These are phyloP conservation scores for Temnopleurus reevesii DNA, from an alignment of 53 echinoderm and acorn worm genomes.

Conservation along the genomic window DNA sequence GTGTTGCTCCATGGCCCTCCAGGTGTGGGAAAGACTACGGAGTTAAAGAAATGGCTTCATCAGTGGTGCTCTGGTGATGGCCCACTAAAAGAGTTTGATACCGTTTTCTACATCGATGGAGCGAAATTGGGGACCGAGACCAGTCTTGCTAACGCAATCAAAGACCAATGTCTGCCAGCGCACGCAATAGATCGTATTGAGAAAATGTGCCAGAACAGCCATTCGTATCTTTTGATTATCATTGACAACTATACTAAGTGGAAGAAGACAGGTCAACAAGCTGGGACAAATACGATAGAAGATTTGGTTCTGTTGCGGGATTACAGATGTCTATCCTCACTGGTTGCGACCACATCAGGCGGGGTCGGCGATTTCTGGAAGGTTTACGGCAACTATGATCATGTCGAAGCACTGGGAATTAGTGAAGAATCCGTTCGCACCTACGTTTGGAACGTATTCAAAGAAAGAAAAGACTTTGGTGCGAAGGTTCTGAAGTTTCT, in stretches of 20 bases:
- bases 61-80: not conserved
- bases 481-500: not conserved
- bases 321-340: not conserved
- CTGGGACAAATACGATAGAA: not conserved
- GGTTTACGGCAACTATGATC: not conserved
- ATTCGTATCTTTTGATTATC: not conserved
- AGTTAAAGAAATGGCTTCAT: constrained; percentile 31
- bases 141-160: not conserved
- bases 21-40: constrained; percentile 34
- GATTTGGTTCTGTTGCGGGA: not conserved
- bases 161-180: not conserved
- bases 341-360: not conserved
- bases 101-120: constrained; percentile 30
- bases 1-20: not conserved
- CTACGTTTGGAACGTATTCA: not conserved
- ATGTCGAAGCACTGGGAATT: not conserved
- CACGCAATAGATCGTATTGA: not conserved
- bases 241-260: not conserved
- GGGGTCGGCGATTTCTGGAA: not conserved
- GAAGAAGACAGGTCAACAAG: not conserved
- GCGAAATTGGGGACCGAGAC: not conserved
- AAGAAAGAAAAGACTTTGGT: not conserved
- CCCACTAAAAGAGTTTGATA: not conserved
- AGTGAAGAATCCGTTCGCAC: not conserved
- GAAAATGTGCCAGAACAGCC: not conserved